A percentile compares a stretch with the other conserved stretches of the same genome.
These are phyloP conservation scores for Drosophila cardini DNA, from an alignment of 1,140 invertebrate genomes.

Conservation along the genomic window DNA sequence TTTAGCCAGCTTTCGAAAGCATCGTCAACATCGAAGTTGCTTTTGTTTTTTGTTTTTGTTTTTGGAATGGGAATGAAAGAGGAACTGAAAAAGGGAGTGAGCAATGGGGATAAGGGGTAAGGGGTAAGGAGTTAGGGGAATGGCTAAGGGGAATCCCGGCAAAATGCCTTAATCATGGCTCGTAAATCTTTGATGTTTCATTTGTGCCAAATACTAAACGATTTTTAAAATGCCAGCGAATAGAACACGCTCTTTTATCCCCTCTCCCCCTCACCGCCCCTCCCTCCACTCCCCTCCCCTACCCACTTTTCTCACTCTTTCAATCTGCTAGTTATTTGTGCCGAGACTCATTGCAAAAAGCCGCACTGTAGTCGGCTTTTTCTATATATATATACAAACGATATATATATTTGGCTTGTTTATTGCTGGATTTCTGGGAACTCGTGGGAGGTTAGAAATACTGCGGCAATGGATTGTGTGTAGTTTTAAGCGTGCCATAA, in stretches of 20 bases:
- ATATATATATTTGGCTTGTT: constrained; percentile 35
- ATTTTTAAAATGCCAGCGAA: constrained; percentile 69
- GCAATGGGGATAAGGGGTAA: too few relatives aligned
- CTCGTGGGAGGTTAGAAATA: neutral
- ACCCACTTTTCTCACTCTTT: neutral
- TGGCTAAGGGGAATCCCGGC: constrained; percentile 22
- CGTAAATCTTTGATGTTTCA: constrained; percentile 84
- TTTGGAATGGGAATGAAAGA: constrained; percentile 15
- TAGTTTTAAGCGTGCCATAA: constrained; percentile 66
- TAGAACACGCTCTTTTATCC: neutral
- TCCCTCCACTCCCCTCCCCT: neutral
- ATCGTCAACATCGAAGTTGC: constrained; percentile 2
- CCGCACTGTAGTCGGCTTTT: constrained; percentile 14
- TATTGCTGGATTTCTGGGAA: constrained; percentile 25
- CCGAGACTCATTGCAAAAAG: constrained; percentile 23
- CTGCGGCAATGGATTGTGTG: constrained; percentile 33
- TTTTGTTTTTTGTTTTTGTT: constrained; percentile 52
- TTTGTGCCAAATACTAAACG: constrained; percentile 78
- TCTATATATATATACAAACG: too few relatives aligned
- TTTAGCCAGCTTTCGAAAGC: constrained; percentile 18
- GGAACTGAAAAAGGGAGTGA: too few relatives aligned
- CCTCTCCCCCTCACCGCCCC: too few relatives aligned
- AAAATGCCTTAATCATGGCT: constrained; percentile 81
- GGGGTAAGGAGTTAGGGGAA: too few relatives aligned
- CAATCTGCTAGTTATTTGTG: constrained; percentile 28